Evolutionary conservation across 2,888 invertebrate species (phyloP).

Genomic region (Oscheius sp.): DNA sequence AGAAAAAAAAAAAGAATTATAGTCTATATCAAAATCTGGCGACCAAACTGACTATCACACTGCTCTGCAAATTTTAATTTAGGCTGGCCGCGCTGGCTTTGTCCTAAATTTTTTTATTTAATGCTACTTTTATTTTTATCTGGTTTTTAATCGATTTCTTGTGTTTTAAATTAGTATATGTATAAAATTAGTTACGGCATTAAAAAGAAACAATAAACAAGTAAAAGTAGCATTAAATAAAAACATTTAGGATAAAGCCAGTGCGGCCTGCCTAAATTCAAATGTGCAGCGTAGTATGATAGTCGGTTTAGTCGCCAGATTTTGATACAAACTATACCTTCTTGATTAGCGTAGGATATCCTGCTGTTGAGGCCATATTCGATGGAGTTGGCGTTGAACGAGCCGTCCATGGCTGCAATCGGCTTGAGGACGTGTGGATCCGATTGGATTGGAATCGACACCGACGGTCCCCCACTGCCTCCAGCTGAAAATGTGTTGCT

Average conservation of each 20-base stretch:
- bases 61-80: not conserved
- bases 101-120: too few relatives aligned
- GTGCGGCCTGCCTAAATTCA: not conserved
- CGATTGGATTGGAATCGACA: conserved; percentile 1
- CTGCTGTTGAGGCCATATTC: conserved; percentile 11
- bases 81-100: too few relatives aligned
- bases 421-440: conserved; percentile 22
- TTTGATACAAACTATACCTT: too few relatives aligned
- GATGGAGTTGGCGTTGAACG: conserved; percentile 16
- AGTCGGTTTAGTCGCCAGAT: too few relatives aligned
- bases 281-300: too few relatives aligned
- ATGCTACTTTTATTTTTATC: too few relatives aligned
- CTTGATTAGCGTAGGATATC: conserved; percentile 7
- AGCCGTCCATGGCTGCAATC: conserved; percentile 25
- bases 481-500: conserved; percentile 11
- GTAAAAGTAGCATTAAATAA: too few relatives aligned
- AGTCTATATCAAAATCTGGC: not conserved
- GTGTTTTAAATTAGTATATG: too few relatives aligned
- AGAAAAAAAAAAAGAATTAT: not conserved
- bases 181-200: too few relatives aligned
- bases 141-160: too few relatives aligned
- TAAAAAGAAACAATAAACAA: too few relatives aligned
- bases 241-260: too few relatives aligned
- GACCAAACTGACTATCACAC: not conserved
- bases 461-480: conserved; percentile 19